A percentile compares a stretch with the other conserved stretches of the same genome.
These are phyloP conservation scores for Heliconius melpomene DNA, from an alignment of 1,140 invertebrate genomes.

Conservation along the genomic window DNA sequence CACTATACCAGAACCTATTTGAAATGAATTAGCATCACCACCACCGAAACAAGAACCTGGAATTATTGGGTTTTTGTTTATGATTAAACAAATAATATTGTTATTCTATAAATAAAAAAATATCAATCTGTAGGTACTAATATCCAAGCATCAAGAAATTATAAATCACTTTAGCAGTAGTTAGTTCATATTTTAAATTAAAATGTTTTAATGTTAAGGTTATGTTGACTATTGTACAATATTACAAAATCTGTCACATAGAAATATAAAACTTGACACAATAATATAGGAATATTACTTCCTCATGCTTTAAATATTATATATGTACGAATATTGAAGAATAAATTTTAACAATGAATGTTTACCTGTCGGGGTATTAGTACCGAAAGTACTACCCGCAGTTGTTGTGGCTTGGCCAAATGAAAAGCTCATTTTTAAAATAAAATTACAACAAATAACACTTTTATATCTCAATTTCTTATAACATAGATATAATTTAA, in stretches of 20 bases:
- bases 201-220: not conserved
- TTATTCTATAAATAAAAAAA: too few relatives aligned
- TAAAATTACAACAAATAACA: not conserved
- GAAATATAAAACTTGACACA: not conserved
- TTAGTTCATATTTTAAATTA: not conserved
- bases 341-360: not conserved
- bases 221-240: not conserved
- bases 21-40: slow-evolving; percentile 43
- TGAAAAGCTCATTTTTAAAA: slow-evolving; percentile 39
- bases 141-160: not conserved
- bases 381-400: slow-evolving; percentile 55
- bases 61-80: slow-evolving; percentile 14
- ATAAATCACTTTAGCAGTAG: not conserved
- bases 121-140: not conserved
- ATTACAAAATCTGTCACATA: not conserved
- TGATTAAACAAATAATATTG: not conserved
- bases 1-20: slow-evolving; percentile 30
- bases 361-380: slow-evolving; percentile 60
- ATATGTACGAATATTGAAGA: not conserved
- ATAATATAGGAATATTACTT: not conserved
- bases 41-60: slow-evolving; percentile 46
- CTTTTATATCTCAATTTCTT: not conserved
- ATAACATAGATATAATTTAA: too few relatives aligned
- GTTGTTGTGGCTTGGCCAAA: slow-evolving; percentile 56
- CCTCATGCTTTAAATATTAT: not conserved